Conservation (phyloP, 2,888 invertebrate genomes). For the Hesperia comma region DNA sequence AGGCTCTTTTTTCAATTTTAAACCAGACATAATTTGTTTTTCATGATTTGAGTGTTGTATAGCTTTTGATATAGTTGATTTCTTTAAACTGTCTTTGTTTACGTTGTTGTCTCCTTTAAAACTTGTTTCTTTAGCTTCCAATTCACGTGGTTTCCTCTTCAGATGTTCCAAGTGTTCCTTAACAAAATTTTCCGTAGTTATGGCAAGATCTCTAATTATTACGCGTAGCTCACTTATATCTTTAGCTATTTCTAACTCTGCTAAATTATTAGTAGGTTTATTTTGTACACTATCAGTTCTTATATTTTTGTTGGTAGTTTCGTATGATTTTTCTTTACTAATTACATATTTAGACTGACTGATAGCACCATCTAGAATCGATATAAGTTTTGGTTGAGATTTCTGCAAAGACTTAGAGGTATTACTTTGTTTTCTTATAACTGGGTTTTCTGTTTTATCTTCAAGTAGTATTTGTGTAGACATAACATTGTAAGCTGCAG, state of each 20-base stretch:
- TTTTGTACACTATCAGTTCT: conserved; percentile 36
- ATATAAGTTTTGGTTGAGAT: conserved; percentile 55
- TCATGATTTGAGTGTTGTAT: conserved; percentile 56
- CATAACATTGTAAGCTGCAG: conserved; percentile 10
- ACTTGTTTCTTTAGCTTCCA: conserved; percentile 15
- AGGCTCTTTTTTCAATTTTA: conserved; percentile 57
- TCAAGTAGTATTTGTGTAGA: not conserved
- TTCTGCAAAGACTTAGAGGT: conserved; percentile 8
- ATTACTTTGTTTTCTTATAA: not conserved
- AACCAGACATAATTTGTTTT: conserved; percentile 49
- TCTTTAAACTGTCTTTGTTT: conserved; percentile 22
- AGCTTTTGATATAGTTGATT: conserved; percentile 51
- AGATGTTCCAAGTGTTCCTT: conserved; percentile 53
- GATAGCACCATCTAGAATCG: conserved; percentile 60
- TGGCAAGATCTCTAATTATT: conserved; percentile 59
- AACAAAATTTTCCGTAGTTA: conserved; percentile 57
- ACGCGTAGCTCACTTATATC: conserved; percentile 62
- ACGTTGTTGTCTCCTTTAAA: conserved; percentile 32
- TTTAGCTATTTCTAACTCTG: conserved; percentile 51
- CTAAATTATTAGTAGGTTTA: conserved; percentile 31
- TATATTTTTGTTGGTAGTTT: conserved; percentile 19
- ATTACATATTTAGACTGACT: conserved; percentile 61
- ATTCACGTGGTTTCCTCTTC: conserved; percentile 40
- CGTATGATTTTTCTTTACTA: conserved; percentile 46
- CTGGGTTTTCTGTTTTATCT: not conserved